These are phyloP conservation scores for Cyclophora punctaria DNA, from an alignment of 2,888 invertebrate species.

Conservation along the genomic window DNA sequence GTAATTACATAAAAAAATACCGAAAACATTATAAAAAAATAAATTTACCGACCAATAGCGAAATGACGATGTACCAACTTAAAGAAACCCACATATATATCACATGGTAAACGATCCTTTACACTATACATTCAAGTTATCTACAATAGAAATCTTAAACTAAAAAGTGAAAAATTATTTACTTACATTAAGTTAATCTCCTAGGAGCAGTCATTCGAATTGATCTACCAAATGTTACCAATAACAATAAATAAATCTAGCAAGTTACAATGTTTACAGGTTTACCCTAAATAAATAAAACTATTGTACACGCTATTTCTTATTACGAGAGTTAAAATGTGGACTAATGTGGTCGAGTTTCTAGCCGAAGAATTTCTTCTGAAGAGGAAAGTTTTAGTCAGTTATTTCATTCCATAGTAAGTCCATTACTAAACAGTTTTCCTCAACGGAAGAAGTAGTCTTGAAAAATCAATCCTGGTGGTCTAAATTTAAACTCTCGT, in stretches of 20 bases:
- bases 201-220: slow-evolving; percentile 65
- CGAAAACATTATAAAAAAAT: slow-evolving; percentile 7
- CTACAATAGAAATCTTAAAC: slow-evolving; percentile 42
- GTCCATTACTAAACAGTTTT: too few species aligned
- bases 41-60: slow-evolving; percentile 27
- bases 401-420: too few species aligned
- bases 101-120: slow-evolving; percentile 17
- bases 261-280: slow-evolving; percentile 51
- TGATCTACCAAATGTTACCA: slow-evolving; percentile 55
- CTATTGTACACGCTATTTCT: slow-evolving; percentile 29
- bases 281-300: slow-evolving; percentile 25
- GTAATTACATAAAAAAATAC: slow-evolving; percentile 1
- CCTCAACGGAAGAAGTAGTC: too few species aligned
- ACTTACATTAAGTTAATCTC: slow-evolving; percentile 63
- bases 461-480: too few species aligned
- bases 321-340: too few species aligned
- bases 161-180: slow-evolving; percentile 52
- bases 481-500: too few species aligned
- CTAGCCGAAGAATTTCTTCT: too few species aligned
- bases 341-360: too few species aligned
- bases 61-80: slow-evolving; percentile 29
- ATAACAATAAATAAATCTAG: slow-evolving; percentile 59
- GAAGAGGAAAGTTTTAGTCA: too few species aligned
- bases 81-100: slow-evolving; percentile 24
- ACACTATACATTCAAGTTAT: slow-evolving; percentile 16